Evolutionary conservation across 2,888 invertebrate species (phyloP), one percentile per base, ranked within the genome.

Genomic region (Globia sparganii): DNA sequence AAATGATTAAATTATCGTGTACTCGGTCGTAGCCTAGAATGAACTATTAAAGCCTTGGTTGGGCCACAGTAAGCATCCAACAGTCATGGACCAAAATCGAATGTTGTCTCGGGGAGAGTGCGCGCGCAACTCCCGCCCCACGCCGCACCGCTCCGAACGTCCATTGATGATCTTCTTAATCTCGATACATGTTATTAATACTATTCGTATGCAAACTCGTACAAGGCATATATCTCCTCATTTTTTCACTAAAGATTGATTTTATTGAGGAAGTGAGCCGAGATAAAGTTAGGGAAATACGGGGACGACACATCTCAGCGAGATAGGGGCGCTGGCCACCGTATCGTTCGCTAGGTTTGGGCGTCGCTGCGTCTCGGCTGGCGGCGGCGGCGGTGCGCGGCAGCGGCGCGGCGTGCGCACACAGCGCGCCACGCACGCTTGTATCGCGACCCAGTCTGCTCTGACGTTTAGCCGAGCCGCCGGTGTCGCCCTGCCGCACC

Each of bases 71-170:
- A 93, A 96, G 96, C 96, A 95, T 96, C 96, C 95, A 94, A 95
- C 95, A 95, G 96, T 95, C 95, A 96, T 96, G 96, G 96, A 97
- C 97, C 97, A 97, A 97, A 97, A 97, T 97, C 97, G 97, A 97
- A 97, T 96, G 94, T 95, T 92, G 96, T 95, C 94, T 95, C 93
- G 92, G 93, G 92, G 91, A 92, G 92, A 89, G 88, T 95, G 96
- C 96, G 97, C 97, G 95, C 96, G 95, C 95, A 95, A 81, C 91
- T 88, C 93, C 93, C 92, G 91, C 93, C 93, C 92, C 92, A 90
- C 93, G 88, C 92, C 93, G 91, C 95, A 92, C 96, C 95, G 91
- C 93, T 92, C 94, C 92, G 91, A 93, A 92, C 93, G 92, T 94
- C 94, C 96, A 96, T 96, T 96, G 96, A 96, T 96, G 95, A 96